Evolutionary conservation across 2,797 vertebrate species (phyloP), one percentile per base, ranked within the genome.

Genomic region (Numenius phaeopus): DNA sequence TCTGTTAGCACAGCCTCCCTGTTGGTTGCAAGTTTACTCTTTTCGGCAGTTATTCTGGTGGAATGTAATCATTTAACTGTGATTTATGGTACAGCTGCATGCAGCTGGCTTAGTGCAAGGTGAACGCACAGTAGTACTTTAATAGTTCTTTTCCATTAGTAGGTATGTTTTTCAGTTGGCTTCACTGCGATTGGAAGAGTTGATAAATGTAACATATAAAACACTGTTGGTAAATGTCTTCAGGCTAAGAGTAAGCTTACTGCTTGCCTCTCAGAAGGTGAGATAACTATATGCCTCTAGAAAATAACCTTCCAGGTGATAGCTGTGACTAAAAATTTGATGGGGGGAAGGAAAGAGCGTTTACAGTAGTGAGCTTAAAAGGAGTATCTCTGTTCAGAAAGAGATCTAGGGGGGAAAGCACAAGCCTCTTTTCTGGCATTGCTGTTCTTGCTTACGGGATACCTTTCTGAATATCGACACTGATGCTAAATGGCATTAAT

Each of bases 101-200:
- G 91, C 70, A 82, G 91, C 89, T 89, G 92, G 55, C 86, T 86
- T 71, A 90, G 88, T 58, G 89, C 87, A 65, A 73, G 78, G 69
- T 67, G 91, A 94, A 90, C 46, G 37, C 81, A 52, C 81, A 69
- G 39, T 66, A 50, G 70, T 89, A 57, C 67, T 96, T 96, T 91
- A 94, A 95, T 89, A 83, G 87, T 89, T 91, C 91, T 94, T 93
- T 89, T 83, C 93, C 95, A 96, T 96, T 94, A 97, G 87, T 89
- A 94, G 95, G 95, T 94, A 64, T 92, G 93, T 58, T 96, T 93
- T 97, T 91, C 96, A 94, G 94, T 75, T 94, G 90, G 90, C 65
- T 97, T 97, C 93, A 64, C 93, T 55, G 80, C 2, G 30, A 95
- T 17, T 66, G 94, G 30, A 66, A 72, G 79, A 92, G 83, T 78